A percentile compares a stretch with the other conserved stretches of the same genome.
These are phyloP conservation scores for Solea senegalensis DNA, from an alignment of 2,113 vertebrate genomes.

Conservation along the genomic window DNA sequence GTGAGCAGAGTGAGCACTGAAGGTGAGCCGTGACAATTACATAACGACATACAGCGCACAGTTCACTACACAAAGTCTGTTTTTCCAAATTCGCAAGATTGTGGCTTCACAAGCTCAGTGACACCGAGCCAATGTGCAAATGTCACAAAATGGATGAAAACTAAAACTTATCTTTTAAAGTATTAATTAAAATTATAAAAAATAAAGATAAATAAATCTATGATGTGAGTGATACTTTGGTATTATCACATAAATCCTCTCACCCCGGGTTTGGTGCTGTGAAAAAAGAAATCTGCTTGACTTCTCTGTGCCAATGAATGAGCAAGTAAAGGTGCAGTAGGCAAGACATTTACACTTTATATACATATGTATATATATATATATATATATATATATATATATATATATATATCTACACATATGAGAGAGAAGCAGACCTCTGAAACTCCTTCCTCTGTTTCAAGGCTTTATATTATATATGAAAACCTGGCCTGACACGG, in stretches of 20 bases:
- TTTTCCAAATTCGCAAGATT: neutral
- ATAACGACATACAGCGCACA: conserved; percentile 35
- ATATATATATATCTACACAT: too few relatives aligned
- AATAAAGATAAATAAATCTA: conserved; percentile 54
- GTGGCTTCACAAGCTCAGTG: neutral
- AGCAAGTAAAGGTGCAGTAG: too few relatives aligned
- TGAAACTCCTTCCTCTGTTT: too few relatives aligned
- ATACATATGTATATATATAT: too few relatives aligned
- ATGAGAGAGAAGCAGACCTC: too few relatives aligned
- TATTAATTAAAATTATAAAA: neutral
- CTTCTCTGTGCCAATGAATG: too few relatives aligned
- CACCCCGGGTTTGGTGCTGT: neutral
- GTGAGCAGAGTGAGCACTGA: conserved; percentile 63
- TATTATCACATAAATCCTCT: conserved; percentile 30
- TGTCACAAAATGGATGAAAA: conserved; percentile 10
- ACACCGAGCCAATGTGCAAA: conserved; percentile 45
- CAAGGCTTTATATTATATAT: too few relatives aligned
- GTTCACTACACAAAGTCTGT: conserved; percentile 5
- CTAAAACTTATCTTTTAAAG: neutral
- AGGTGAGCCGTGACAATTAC: conserved; percentile 56
- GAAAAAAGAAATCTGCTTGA: neutral
- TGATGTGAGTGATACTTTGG: conserved; percentile 55
- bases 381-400: too few relatives aligned
- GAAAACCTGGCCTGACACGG: too few relatives aligned
- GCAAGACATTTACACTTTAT: too few relatives aligned